These are phyloP conservation scores for Strongylocentrotus purpuratus DNA, from an alignment of 35 echinoderm and acorn worm genomes.

Conservation along the genomic window DNA sequence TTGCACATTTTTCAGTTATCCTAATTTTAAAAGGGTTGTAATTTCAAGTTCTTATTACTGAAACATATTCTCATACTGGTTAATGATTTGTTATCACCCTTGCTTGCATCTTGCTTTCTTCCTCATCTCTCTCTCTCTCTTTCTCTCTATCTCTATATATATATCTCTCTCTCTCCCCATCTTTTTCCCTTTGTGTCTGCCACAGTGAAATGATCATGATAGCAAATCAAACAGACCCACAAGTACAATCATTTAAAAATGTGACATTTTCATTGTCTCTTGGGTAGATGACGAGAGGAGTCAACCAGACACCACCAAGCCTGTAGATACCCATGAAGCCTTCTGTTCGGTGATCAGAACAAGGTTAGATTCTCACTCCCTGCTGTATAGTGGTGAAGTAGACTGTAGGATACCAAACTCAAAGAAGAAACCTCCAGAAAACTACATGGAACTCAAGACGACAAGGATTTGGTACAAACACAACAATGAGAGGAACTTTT, in stretches of 20 bases:
- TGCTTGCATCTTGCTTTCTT: too few relatives aligned
- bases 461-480: constrained; percentile 71
- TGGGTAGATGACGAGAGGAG: neutral
- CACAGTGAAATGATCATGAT: neutral
- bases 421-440: constrained; percentile 52
- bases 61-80: too few relatives aligned
- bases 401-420: constrained; percentile 62
- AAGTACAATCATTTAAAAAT: neutral
- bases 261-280: neutral
- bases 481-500: constrained; percentile 80
- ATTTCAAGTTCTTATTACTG: too few relatives aligned
- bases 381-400: constrained; percentile 68
- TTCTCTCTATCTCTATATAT: too few relatives aligned
- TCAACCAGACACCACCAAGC: constrained; percentile 60
- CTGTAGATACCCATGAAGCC: constrained; percentile 85
- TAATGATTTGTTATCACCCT: too few relatives aligned
- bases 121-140: too few relatives aligned
- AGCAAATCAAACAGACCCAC: neutral
- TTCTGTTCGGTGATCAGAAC: constrained; percentile 73
- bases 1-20: too few relatives aligned
- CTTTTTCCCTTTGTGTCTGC: neutral
- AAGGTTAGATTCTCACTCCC: constrained; percentile 42
- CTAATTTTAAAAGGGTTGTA: too few relatives aligned
- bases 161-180: too few relatives aligned
- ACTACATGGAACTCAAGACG: constrained; percentile 90